These are phyloP conservation scores for Mylabris sibirica DNA, from an alignment of 2,888 invertebrate genomes.

Conservation along the genomic window DNA sequence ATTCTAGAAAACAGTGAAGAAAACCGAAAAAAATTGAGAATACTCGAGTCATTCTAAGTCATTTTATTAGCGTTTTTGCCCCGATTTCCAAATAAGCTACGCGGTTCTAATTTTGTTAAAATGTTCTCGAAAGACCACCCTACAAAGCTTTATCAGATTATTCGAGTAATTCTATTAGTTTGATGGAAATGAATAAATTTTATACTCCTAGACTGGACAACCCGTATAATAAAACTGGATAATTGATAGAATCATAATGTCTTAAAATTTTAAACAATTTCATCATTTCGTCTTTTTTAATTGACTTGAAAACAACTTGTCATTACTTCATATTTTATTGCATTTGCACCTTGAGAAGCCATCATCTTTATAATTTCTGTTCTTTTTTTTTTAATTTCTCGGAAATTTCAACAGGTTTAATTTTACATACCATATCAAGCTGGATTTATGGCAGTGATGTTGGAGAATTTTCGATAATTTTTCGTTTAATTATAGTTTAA, in stretches of 20 bases:
- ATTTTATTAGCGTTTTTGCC: too few species aligned
- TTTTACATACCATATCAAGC: neutral
- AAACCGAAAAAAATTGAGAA: too few species aligned
- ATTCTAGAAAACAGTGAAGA: too few species aligned
- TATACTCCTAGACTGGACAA: too few species aligned
- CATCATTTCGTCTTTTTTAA: neutral
- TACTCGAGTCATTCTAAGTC: too few species aligned
- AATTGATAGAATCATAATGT: neutral
- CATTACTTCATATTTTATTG: neutral
- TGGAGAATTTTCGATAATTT: neutral
- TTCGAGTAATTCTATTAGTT: too few species aligned
- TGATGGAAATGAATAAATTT: too few species aligned
- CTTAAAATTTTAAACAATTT: neutral
- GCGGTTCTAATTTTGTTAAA: too few species aligned
- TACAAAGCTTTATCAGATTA: too few species aligned
- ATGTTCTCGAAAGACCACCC: too few species aligned
- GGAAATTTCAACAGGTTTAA: constrained; percentile 9
- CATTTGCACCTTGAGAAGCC: neutral
- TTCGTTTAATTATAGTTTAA: neutral
- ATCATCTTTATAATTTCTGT: constrained; percentile 8
- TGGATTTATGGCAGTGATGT: neutral
- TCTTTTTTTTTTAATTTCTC: neutral
- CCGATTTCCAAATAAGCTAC: too few species aligned
- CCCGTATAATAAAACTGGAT: too few species aligned
- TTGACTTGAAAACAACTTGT: neutral